Evolutionary conservation across 2,113 vertebrate genomes (phyloP).

Genomic region (Channa maculata): DNA sequence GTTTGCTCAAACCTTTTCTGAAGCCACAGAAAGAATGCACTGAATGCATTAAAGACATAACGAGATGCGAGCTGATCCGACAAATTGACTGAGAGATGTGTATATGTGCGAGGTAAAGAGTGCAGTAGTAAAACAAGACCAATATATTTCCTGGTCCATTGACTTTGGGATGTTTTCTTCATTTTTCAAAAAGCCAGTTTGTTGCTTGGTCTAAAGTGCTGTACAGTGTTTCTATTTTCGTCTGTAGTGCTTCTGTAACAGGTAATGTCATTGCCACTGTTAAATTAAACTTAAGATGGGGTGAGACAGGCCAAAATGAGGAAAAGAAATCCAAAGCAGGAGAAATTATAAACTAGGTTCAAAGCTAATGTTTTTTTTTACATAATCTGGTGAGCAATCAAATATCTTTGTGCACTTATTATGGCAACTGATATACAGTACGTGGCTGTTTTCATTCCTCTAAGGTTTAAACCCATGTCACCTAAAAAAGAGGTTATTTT

Average conservation of each 20-base stretch:
- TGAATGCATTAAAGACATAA: background rate
- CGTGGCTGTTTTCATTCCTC: background rate
- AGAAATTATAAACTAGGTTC: background rate
- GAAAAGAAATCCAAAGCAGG: background rate
- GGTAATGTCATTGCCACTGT: background rate
- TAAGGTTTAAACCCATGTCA: background rate
- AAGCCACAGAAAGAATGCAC: no score
- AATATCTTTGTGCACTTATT: background rate
- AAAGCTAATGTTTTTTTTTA: background rate
- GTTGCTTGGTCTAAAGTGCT: background rate
- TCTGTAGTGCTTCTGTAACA: background rate
- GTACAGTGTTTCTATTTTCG: background rate
- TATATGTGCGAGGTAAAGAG: background rate
- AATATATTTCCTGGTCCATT: background rate
- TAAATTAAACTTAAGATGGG: background rate
- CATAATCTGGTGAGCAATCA: background rate
- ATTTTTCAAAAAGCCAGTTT: background rate
- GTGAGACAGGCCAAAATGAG: background rate
- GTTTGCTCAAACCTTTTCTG: no score
- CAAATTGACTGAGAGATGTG: background rate
- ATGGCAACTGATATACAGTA: background rate
- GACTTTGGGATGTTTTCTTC: constrained; percentile 8
- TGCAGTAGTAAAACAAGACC: constrained; percentile 17
- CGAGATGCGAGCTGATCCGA: background rate
- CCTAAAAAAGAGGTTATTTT: no score